These are phyloP conservation scores for Trichogramma evanescens DNA, from an alignment of 2,888 invertebrate species.

Conservation along the genomic window DNA sequence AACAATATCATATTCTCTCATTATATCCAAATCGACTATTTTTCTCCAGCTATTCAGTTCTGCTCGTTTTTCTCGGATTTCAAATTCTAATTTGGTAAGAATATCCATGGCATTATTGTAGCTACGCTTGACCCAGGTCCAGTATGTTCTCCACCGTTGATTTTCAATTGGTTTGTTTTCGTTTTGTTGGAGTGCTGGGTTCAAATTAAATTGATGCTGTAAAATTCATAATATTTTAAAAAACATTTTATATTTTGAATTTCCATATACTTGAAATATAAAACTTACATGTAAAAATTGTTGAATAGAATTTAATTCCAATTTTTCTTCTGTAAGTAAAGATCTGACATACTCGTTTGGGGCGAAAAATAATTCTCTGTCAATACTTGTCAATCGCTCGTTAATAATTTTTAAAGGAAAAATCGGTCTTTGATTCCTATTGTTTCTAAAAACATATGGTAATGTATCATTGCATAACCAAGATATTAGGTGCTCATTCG, in stretches of 20 bases:
- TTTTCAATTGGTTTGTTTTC: neutral
- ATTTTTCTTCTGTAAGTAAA: too few species aligned
- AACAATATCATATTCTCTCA: neutral
- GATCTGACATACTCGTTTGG: too few species aligned
- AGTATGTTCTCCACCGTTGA: constrained; percentile 1
- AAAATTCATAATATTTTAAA: neutral
- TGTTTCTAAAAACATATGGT: neutral
- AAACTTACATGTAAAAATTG: too few species aligned
- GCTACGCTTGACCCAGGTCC: neutral
- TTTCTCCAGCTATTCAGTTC: neutral
- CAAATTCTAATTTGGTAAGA: neutral
- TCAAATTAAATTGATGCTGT: neutral
- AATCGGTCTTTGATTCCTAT: too few species aligned
- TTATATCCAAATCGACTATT: neutral
- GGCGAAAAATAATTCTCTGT: neutral
- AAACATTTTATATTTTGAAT: neutral
- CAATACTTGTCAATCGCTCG: too few species aligned
- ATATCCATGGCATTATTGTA: neutral
- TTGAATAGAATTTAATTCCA: too few species aligned
- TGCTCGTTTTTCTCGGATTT: neutral
- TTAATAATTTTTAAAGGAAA: neutral
- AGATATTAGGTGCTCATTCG: neutral
- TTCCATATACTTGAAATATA: too few species aligned
- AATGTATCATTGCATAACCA: neutral
- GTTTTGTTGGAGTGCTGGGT: neutral